Evolutionary conservation across 2,888 invertebrate genomes (phyloP), one percentile per base, ranked within the genome.

Genomic region (Taenaris catops): DNA sequence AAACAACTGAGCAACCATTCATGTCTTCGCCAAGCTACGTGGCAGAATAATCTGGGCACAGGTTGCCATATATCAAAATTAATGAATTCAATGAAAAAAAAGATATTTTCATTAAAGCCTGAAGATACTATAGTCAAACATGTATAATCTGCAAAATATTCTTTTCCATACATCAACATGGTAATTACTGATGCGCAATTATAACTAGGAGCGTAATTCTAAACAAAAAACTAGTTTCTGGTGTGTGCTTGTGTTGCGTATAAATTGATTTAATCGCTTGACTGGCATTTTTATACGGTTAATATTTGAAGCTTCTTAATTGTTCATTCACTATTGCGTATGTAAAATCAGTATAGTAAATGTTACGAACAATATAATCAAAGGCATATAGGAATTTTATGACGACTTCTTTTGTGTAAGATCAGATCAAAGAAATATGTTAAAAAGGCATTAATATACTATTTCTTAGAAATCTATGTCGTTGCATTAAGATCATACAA

Each of bases 241-340:
- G 23, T 24, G 35, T 26, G 10, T 29, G 26, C 17, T 39, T 25
- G 21, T 39, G 23, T 34, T 35, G 23, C 26, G 35, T 39, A 26
- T 23, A 29, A 35, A 35, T 35, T 35, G 35, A 40, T 35, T 40
- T 40, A 14, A 9, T 18, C 32, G 32, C 32, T 27, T 27, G 27
- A 32, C 11, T 28, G 20, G 23, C 35, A 32, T 27, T 26, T 32
- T 35, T 40, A 26, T 32, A 32, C 18, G 27, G 27, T 24, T 31
- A 16, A 35, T 32, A 24, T 35, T 14, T 35, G 10, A 23, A 10
- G 35, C 26, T 40, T 20, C 39, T 35, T 27, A 27, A 31, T 31
- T 12, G 26, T 23, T 27, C 18, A 8, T 6, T 32, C 28, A 16
- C 34, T 24, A 21, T 23, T 18, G 24, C 26, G 18, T 24, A 24